Percentiles rank a stretch among this genome's conserved stretches.
phyloP scores from a whole-genome alignment of 2,797 vertebrate genomes.

The Oophaga sylvatica region DNA sequence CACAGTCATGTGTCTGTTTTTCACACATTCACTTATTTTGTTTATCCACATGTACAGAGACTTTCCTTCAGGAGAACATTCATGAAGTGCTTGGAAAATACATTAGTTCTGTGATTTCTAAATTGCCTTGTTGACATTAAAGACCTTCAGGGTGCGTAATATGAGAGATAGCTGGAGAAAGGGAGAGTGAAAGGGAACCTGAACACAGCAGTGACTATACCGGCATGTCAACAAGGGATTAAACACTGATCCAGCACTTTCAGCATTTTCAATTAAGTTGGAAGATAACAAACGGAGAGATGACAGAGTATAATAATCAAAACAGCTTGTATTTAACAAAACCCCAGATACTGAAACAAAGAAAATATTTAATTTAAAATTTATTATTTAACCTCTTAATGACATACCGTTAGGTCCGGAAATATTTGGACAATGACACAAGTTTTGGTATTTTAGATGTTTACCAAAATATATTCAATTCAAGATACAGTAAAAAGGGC shows the following conservation, averaged over 20 bases:
- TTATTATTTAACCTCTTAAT: background rate
- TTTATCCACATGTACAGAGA: constrained; percentile 14
- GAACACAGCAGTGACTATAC: constrained; percentile 19
- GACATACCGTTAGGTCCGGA: no score
- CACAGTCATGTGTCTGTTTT: constrained; percentile 16
- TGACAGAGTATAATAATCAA: background rate
- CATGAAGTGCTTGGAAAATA: constrained; percentile 35
- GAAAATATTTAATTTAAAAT: background rate
- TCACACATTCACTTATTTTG: constrained; percentile 14
- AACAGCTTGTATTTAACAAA: background rate
- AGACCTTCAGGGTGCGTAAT: constrained; percentile 26
- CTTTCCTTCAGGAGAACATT: constrained; percentile 24
- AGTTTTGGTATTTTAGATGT: no score
- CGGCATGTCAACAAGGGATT: constrained; percentile 48
- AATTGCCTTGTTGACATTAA: constrained; percentile 46
- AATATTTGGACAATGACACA: no score
- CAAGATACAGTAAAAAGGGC: no score
- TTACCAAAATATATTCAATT: no score
- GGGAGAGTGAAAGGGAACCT: background rate
- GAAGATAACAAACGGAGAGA: constrained; percentile 36
- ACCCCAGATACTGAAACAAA: background rate
- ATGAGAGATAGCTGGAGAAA: constrained; percentile 46
- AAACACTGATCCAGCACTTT: constrained; percentile 33
- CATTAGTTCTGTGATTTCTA: constrained; percentile 23
- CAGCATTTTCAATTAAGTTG: constrained; percentile 26